Conservation (phyloP, 2,113 vertebrate genomes). For the Pao palembangensis region DNA sequence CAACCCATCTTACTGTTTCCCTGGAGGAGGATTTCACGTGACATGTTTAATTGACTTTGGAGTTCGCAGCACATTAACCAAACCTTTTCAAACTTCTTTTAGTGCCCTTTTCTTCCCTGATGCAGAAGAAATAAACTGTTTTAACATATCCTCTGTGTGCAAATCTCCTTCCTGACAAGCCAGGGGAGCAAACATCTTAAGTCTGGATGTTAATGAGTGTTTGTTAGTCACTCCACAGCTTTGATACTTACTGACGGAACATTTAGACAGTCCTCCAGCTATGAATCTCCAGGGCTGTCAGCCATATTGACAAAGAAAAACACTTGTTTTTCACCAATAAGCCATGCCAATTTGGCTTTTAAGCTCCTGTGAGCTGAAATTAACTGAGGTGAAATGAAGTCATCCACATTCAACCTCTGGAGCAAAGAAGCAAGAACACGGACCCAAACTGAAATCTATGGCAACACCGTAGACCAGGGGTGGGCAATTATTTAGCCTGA, state of each 20-base stretch:
- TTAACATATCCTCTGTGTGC: too few species aligned
- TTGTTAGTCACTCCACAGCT: constrained; percentile 5
- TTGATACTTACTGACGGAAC: neutral
- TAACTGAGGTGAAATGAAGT: constrained; percentile 22
- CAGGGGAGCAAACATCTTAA: constrained; percentile 2
- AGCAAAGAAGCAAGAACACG: neutral
- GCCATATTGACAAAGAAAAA: constrained; percentile 21
- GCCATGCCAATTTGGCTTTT: constrained; percentile 20
- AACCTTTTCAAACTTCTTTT: neutral
- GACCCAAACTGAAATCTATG: constrained; percentile 7
- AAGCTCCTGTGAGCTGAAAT: constrained; percentile 16
- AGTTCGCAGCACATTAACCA: neutral
- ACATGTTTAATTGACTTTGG: neutral
- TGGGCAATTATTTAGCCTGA: too few species aligned
- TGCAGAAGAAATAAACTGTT: constrained; percentile 1
- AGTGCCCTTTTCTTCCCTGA: neutral
- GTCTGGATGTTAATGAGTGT: constrained; percentile 15
- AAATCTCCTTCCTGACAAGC: constrained; percentile 1
- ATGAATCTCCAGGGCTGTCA: neutral
- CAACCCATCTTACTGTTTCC: neutral
- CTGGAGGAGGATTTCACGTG: neutral
- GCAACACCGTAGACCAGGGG: too few species aligned
- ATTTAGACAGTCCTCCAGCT: neutral
- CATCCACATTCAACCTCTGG: neutral
- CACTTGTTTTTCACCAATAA: constrained; percentile 31